Evolutionary conservation across 2,888 invertebrate species (phyloP), one percentile per base, ranked within the genome.

Genomic region (Malthinus seriepunctatus): DNA sequence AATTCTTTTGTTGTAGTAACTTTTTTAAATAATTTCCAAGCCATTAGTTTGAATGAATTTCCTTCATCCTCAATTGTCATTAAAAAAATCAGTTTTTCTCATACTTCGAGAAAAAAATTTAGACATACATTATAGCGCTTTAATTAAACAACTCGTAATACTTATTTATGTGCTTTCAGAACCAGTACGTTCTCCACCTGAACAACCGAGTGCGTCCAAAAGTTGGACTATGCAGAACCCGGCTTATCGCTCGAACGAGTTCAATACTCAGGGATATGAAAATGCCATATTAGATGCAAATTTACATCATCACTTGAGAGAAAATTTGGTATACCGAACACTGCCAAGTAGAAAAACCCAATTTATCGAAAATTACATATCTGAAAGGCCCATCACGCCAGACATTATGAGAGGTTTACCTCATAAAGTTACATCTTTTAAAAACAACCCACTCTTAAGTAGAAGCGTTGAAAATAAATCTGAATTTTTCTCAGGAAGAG

Each of bases 381-480:
- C 78, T 6, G 78, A 82, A 49, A 66, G 77, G 42, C 81, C 81
- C 37, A 79, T 82, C 35, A 83, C 82, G 1, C 83, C 83, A 1
- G 83, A 83, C 56, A 83, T 83, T 48, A 82, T 81, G 32, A 74
- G 81, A 54, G 81, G 81, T 14, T 70, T 82, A 54, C 76, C 69
- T 10, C 72, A 71, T 11, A 73, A 54, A 7, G 48, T 50, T 31
- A 7, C 32, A 32, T 39, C 11, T 23, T 8, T 39, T 4, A 55
- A 12, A 23, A 14, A 8, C 6, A 12, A 31, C 8, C 38, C 35
- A 31, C 49, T 54, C 33, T n/a, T 39, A 52, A 59, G 12, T 12
- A 32, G 23, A 33, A 14, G 6, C 31, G 45, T 8, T 23, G 51
- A 37, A 10, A 45, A 50, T n/a, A 9, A 32, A 35, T 2, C 35